Percentiles rank a stretch among this genome's conserved stretches.
Evolutionary conservation across 2,113 vertebrate genomes (phyloP).

Genomic region (Paracanthobrama guichenoti): DNA sequence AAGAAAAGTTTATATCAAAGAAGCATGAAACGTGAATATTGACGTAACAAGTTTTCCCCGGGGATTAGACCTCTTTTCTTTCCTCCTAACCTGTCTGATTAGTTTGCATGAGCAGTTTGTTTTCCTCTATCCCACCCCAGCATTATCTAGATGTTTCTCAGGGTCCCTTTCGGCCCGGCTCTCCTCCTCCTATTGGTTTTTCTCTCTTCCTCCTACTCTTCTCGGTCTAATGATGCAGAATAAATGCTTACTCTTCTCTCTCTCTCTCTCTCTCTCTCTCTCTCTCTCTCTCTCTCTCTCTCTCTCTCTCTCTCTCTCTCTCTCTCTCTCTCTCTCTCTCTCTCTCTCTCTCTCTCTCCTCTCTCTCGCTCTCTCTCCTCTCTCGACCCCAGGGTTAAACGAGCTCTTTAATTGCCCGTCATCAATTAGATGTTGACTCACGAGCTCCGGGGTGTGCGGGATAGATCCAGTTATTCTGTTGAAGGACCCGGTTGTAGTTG

Average conservation of each 20-base stretch:
- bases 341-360: too few species aligned
- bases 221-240: slow-evolving; percentile 62
- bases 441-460: slow-evolving; percentile 53
- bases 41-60: neutral
- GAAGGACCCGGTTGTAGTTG: slow-evolving; percentile 41
- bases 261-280: neutral
- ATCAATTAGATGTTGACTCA: slow-evolving; percentile 72
- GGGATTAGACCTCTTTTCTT: neutral
- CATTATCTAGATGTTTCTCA: slow-evolving; percentile 7
- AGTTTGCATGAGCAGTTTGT: neutral
- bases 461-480: slow-evolving; percentile 62
- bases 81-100: neutral
- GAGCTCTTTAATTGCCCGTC: slow-evolving; percentile 69
- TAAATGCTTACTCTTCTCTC: slow-evolving; percentile 64
- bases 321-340: too few species aligned
- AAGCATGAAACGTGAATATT: neutral
- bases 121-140: neutral
- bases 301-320: too few species aligned
- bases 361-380: slow-evolving; percentile 3
- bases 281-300: neutral
- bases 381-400: slow-evolving; percentile 65
- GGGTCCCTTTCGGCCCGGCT: slow-evolving; percentile 26
- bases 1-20: neutral
- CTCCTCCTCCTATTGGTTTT: neutral
- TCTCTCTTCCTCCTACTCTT: slow-evolving; percentile 6